Conservation (phyloP, 2,888 invertebrate species). For the Bugula neritina region DNA sequence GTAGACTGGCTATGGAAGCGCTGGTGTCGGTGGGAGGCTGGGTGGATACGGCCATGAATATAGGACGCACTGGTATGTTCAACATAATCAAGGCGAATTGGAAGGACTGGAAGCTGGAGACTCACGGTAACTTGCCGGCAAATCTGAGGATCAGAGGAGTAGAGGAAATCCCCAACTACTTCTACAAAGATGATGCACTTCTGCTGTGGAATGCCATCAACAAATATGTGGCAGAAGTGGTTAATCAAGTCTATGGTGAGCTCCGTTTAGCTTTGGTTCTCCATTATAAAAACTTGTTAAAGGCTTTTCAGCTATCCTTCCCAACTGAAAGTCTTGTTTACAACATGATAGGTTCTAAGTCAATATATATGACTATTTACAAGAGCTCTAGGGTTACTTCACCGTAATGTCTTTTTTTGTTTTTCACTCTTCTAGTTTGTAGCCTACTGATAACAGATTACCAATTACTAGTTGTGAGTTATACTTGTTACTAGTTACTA, state of each 20-base stretch:
- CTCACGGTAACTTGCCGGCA: slow-evolving; percentile 35
- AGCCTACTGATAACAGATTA: too few relatives aligned
- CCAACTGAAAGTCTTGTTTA: too few relatives aligned
- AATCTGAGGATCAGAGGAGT: slow-evolving; percentile 36
- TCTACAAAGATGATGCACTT: slow-evolving; percentile 42
- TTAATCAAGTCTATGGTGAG: slow-evolving; percentile 27
- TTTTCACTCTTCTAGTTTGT: too few relatives aligned
- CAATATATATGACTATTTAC: too few relatives aligned
- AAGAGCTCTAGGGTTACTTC: too few relatives aligned
- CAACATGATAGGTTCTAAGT: too few relatives aligned
- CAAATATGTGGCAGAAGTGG: slow-evolving; percentile 33
- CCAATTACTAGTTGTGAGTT: too few relatives aligned
- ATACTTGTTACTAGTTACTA: too few relatives aligned
- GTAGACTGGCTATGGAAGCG: neutral
- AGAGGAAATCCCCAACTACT: neutral
- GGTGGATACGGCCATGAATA: slow-evolving; percentile 45
- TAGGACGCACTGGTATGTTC: slow-evolving; percentile 42
- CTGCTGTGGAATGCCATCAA: slow-evolving; percentile 38
- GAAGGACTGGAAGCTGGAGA: slow-evolving; percentile 34
- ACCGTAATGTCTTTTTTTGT: too few relatives aligned
- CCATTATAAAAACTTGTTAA: too few relatives aligned
- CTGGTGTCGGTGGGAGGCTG: slow-evolving; percentile 35
- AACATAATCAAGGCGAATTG: slow-evolving; percentile 39
- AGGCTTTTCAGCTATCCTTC: too few relatives aligned
- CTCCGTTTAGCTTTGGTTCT: too few relatives aligned